These are phyloP conservation scores for Mamestra brassicae DNA, from an alignment of 2,888 invertebrate genomes.

Conservation along the genomic window DNA sequence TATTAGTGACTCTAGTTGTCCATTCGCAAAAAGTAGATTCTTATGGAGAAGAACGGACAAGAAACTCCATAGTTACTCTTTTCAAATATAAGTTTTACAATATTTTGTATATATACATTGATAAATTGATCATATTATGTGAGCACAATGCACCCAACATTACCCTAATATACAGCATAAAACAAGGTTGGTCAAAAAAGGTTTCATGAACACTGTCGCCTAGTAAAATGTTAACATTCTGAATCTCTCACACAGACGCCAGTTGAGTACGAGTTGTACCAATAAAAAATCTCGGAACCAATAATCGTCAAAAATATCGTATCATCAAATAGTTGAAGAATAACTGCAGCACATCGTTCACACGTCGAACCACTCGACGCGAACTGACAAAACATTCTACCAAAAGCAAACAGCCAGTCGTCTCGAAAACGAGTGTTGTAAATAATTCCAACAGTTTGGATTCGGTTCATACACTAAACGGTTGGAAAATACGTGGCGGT, in stretches of 20 bases:
- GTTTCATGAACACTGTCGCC: neutral
- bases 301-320: neutral
- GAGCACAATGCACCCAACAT: too few species aligned
- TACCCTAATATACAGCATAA: too few species aligned
- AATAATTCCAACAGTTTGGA: conserved; percentile 78
- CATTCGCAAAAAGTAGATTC: too few species aligned
- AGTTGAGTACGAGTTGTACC: neutral
- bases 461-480: conserved; percentile 72
- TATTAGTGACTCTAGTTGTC: too few species aligned
- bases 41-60: too few species aligned
- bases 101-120: too few species aligned
- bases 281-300: conserved; percentile 6
- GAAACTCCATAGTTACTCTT: too few species aligned
- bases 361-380: conserved; percentile 40
- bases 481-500: conserved; percentile 42
- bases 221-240: neutral
- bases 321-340: conserved; percentile 25
- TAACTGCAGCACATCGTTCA: conserved; percentile 19
- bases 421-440: conserved; percentile 71
- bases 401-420: conserved; percentile 64
- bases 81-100: too few species aligned
- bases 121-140: too few species aligned
- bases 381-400: conserved; percentile 62
- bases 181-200: too few species aligned
- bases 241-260: too few species aligned